Percentiles rank a stretch among this genome's conserved stretches.
phyloP scores from a whole-genome alignment of 2,797 vertebrate species.

The Percopsis omiscomaycus region DNA sequence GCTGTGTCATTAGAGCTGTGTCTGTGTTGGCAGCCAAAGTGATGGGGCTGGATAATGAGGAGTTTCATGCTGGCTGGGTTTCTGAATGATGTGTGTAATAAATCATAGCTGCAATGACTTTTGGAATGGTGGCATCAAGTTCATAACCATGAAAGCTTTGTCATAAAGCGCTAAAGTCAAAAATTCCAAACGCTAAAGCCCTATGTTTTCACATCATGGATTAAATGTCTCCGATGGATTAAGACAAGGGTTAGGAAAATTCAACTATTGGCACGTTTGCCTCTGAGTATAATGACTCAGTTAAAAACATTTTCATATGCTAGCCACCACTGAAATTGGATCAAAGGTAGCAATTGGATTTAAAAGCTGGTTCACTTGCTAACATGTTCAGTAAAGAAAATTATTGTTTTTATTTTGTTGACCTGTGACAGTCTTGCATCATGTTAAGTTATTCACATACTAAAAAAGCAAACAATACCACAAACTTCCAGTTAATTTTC shows the following conservation, averaged over 20 bases:
- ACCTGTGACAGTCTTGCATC: conserved; percentile 23
- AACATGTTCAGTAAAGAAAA: conserved; percentile 19
- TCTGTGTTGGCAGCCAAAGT: conserved; percentile 36
- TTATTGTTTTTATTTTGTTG: conserved; percentile 5
- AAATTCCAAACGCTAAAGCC: conserved; percentile 8
- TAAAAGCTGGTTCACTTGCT: conserved; percentile 29
- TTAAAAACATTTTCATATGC: background rate
- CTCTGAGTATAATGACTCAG: background rate
- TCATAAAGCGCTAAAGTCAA: conserved; percentile 18
- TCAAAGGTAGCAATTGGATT: background rate
- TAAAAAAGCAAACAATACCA: conserved; percentile 14
- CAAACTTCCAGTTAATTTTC: background rate
- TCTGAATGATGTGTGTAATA: conserved; percentile 51
- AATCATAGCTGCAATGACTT: conserved; percentile 44
- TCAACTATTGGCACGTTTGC: background rate
- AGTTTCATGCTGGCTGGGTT: conserved; percentile 37
- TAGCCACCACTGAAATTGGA: background rate
- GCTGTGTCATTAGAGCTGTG: conserved; percentile 11
- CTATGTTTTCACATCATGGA: conserved; percentile 9
- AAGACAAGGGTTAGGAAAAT: background rate
- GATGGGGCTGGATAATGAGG: conserved; percentile 36
- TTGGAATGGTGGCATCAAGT: conserved; percentile 34
- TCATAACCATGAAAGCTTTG: conserved; percentile 21
- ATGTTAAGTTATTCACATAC: conserved; percentile 11
- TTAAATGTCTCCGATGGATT: background rate